Evolutionary conservation across 2,113 vertebrate species (phyloP).

Genomic region (Cyanistes caeruleus): DNA sequence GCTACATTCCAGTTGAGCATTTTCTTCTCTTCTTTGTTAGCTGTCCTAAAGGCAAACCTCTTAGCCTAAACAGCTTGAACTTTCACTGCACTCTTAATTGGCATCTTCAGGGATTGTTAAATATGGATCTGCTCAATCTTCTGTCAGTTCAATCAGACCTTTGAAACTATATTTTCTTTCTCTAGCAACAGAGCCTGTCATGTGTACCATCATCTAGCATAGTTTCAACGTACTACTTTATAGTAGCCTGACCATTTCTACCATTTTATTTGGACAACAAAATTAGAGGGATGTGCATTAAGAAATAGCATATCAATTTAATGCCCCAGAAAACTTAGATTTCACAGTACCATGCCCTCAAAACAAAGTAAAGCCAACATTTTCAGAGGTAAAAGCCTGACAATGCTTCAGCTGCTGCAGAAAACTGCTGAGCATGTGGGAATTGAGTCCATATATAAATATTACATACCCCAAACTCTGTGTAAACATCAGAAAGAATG

Average conservation of each 20-base stretch:
- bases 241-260: neutral
- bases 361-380: constrained; percentile 48
- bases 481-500: neutral
- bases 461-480: constrained; percentile 10
- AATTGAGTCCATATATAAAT: constrained; percentile 52
- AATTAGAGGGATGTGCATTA: constrained; percentile 22
- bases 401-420: constrained; percentile 37
- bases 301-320: constrained; percentile 58
- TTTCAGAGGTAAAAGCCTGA: constrained; percentile 35
- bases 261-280: constrained; percentile 41
- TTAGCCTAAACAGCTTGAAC: neutral
- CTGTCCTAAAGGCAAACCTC: neutral
- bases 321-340: constrained; percentile 65
- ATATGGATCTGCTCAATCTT: neutral
- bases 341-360: constrained; percentile 51
- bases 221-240: neutral
- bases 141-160: neutral
- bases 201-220: neutral
- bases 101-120: neutral
- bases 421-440: constrained; percentile 57
- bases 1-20: neutral
- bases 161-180: constrained; percentile 18
- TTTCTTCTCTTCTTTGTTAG: neutral
- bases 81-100: neutral
- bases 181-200: neutral